Evolutionary conservation across 2,888 invertebrate genomes (phyloP).

Genomic region (Seladonia tumulorum): DNA sequence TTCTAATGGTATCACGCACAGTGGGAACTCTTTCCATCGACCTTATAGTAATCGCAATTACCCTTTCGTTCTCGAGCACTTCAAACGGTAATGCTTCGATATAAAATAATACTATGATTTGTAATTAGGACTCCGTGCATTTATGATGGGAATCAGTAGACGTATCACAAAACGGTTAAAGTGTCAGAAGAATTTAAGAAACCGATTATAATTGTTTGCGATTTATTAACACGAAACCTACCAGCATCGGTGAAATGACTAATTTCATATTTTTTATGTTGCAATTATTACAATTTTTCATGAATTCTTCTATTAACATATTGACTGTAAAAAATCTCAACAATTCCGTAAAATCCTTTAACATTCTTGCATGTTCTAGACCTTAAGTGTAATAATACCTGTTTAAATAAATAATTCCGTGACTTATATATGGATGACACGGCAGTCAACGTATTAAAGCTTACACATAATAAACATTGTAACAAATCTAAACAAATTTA

Average conservation of each 20-base stretch:
- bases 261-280: too few relatives aligned
- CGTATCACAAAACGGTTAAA: not conserved
- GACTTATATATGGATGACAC: too few relatives aligned
- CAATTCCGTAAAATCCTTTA: too few relatives aligned
- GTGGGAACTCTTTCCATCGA: not conserved
- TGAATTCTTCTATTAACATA: too few relatives aligned
- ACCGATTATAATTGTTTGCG: not conserved
- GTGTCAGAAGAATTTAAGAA: not conserved
- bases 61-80: not conserved
- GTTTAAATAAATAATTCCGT: too few relatives aligned
- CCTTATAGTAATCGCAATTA: not conserved
- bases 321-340: too few relatives aligned
- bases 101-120: not conserved
- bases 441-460: too few relatives aligned
- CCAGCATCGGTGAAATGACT: not conserved
- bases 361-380: too few relatives aligned
- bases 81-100: not conserved
- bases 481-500: too few relatives aligned
- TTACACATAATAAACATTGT: too few relatives aligned
- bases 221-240: not conserved
- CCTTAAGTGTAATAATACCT: too few relatives aligned
- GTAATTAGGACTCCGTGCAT: not conserved
- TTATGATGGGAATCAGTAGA: not conserved
- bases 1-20: not conserved
- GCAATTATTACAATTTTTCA: too few relatives aligned